Evolutionary conservation across 2,797 vertebrate species (phyloP).

Genomic region (Mionectes olivaceus): DNA sequence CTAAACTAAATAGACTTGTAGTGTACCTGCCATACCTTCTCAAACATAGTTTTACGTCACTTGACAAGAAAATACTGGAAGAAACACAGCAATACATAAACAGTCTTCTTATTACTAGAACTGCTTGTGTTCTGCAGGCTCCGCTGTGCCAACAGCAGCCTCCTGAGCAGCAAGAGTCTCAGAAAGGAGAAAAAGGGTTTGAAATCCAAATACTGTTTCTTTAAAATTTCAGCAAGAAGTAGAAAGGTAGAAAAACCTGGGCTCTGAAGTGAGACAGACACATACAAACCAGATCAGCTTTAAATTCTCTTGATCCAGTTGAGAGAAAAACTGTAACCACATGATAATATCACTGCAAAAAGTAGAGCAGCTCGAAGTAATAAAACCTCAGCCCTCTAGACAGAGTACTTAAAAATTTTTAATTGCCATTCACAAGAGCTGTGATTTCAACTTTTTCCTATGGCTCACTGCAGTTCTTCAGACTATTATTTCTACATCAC

Average conservation of each 20-base stretch:
- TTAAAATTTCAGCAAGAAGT: neutral
- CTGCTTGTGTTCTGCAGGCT: neutral
- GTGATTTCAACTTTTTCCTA: neutral
- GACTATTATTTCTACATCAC: neutral
- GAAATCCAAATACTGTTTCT: neutral
- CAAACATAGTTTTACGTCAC: neutral
- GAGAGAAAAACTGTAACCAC: neutral
- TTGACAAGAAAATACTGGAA: neutral
- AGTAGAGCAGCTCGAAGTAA: neutral
- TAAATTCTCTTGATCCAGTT: neutral
- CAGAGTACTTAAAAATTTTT: neutral
- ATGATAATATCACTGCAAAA: neutral
- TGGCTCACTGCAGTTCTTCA: neutral
- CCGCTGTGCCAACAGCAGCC: neutral
- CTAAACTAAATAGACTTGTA: neutral
- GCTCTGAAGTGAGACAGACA: neutral
- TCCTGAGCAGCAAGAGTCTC: neutral
- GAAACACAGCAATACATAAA: neutral
- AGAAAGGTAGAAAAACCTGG: neutral
- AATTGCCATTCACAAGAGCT: neutral
- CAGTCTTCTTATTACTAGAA: neutral
- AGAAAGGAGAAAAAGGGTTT: neutral
- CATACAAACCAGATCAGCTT: neutral
- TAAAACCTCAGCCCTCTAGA: neutral
- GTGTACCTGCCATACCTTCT: neutral